Evolutionary conservation across 2,113 vertebrate genomes (phyloP).

Genomic region (Numenius arquata): DNA sequence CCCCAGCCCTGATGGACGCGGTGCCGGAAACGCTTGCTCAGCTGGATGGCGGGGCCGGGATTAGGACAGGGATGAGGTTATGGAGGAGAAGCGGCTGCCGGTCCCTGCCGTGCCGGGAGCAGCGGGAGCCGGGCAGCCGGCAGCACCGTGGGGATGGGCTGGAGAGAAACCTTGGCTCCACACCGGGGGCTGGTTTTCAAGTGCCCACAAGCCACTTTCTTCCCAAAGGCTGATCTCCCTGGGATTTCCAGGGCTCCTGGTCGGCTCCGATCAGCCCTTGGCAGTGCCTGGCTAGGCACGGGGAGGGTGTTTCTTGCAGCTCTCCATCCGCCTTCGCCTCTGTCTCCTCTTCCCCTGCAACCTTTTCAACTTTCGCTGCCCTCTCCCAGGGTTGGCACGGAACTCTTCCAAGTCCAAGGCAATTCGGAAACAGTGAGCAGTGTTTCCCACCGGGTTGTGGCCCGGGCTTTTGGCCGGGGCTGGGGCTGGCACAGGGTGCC

Average conservation of each 20-base stretch:
- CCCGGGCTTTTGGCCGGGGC: not conserved
- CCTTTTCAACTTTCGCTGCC: not conserved
- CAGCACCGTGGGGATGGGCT: not conserved
- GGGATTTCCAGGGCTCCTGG: not conserved
- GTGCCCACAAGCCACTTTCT: not conserved
- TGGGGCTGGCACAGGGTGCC: not conserved
- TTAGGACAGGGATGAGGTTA: not conserved
- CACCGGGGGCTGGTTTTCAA: not conserved
- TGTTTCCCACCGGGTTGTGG: not conserved
- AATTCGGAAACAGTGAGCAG: not conserved
- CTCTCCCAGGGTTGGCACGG: not conserved
- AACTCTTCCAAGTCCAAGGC: not conserved
- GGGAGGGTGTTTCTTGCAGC: not conserved
- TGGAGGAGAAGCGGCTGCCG: not conserved
- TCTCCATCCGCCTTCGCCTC: not conserved
- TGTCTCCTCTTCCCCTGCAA: not conserved
- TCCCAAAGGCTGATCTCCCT: not conserved
- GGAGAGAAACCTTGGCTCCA: not conserved
- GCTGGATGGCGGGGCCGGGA: not conserved
- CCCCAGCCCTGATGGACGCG: not conserved
- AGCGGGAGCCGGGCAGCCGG: not conserved
- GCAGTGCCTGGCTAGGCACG: fast-evolving
- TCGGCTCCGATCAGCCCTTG: not conserved
- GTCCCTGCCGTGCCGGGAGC: not conserved
- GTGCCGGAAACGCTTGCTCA: not conserved